Evolutionary conservation across 1,140 invertebrate species (phyloP).

Genomic region (Microplitis demolitor): DNA sequence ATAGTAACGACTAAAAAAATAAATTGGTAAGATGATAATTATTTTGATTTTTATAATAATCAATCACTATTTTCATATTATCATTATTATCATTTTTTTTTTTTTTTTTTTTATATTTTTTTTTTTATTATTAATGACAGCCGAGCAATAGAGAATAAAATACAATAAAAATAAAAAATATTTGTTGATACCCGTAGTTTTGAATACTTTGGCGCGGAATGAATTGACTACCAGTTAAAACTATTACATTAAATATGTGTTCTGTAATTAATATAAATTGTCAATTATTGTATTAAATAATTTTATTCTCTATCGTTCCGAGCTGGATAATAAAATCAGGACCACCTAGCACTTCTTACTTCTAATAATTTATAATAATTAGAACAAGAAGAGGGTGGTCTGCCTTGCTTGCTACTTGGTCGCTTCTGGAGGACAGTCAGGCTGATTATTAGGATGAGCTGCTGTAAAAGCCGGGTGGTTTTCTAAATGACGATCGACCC

Average conservation of each 20-base stretch:
- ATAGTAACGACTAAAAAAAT: too few relatives aligned
- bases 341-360: neutral
- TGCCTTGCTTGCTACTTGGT: constrained; percentile 71
- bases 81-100: neutral
- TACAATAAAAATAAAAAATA: neutral
- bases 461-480: constrained; percentile 86
- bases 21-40: too few relatives aligned
- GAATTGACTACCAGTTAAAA: neutral
- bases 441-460: constrained; percentile 86
- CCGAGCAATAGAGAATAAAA: neutral
- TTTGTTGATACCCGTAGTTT: neutral
- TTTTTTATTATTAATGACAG: neutral
- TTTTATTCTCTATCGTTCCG: constrained; percentile 7
- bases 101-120: neutral
- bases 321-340: neutral
- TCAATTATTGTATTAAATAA: neutral
- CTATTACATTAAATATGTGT: neutral
- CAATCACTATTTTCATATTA: neutral
- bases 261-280: neutral
- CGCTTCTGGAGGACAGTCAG: constrained; percentile 87
- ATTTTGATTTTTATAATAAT: neutral
- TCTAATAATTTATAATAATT: constrained; percentile 29
- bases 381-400: constrained; percentile 62
- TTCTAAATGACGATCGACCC: constrained; percentile 85
- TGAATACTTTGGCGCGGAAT: neutral